A percentile compares a stretch with the other conserved stretches of the same genome.
phyloP scores from a whole-genome alignment of 2,113 vertebrate species.

The Seriola aureovittata region DNA sequence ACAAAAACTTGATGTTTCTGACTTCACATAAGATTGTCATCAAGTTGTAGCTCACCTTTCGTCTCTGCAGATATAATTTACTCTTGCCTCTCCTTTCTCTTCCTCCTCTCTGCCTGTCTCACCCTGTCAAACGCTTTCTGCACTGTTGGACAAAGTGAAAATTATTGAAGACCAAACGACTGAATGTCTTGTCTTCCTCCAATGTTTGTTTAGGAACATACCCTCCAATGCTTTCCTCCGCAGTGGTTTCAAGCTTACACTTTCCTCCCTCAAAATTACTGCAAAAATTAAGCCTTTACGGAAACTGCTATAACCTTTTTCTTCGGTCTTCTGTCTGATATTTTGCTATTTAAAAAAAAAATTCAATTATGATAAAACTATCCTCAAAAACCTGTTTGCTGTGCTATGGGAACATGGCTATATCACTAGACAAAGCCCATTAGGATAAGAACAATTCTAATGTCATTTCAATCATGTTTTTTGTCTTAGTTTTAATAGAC shows the following conservation, averaged over 20 bases:
- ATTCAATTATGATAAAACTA: neutral
- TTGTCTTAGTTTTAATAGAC: too few relatives aligned
- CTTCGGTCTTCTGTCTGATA: neutral
- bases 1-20: neutral
- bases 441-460: neutral
- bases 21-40: conserved; percentile 2
- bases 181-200: neutral
- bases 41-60: conserved; percentile 49
- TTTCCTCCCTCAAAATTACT: neutral
- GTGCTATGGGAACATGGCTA: neutral
- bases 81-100: conserved; percentile 44
- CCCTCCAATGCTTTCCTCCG: neutral
- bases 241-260: neutral
- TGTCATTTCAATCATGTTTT: too few relatives aligned
- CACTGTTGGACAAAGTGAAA: conserved; percentile 49
- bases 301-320: neutral
- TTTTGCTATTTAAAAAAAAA: neutral
- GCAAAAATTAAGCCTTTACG: neutral
- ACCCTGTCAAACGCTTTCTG: conserved; percentile 56
- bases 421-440: neutral
- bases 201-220: neutral
- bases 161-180: conserved; percentile 22
- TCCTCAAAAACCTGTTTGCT: neutral
- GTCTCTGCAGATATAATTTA: conserved; percentile 49
- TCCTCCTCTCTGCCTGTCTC: conserved; percentile 48